Percentiles rank a stretch among this genome's conserved stretches.
phyloP scores from a whole-genome alignment of 1,140 invertebrate species.

The Pachypeltis micranthus region DNA sequence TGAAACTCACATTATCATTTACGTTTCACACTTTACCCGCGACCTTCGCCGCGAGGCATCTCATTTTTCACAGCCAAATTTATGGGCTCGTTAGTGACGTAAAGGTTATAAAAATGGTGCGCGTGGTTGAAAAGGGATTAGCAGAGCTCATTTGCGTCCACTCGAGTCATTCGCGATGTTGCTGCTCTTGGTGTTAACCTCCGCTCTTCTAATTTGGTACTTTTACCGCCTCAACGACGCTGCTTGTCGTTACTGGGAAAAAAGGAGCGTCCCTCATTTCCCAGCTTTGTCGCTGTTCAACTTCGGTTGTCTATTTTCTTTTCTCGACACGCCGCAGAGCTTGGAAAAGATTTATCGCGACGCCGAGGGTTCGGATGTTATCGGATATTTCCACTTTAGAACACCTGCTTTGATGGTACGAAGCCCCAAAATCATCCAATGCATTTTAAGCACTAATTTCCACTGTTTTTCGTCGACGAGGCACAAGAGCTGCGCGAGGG shows the following conservation, averaged over 20 bases:
- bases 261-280: constrained; percentile 30
- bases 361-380: background rate
- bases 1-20: too few species aligned
- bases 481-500: constrained; percentile 35
- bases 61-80: too few species aligned
- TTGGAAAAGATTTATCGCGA: background rate
- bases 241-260: constrained; percentile 31
- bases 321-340: background rate
- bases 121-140: too few species aligned
- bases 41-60: too few species aligned
- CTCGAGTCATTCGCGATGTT: too few species aligned
- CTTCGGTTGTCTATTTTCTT: background rate
- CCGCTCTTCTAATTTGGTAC: too few species aligned
- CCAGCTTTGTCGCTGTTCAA: constrained; percentile 14
- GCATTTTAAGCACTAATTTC: constrained; percentile 44
- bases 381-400: constrained; percentile 24
- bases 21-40: too few species aligned
- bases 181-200: too few species aligned
- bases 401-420: constrained; percentile 39
- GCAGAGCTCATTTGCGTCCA: too few species aligned
- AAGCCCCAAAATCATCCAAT: constrained; percentile 42
- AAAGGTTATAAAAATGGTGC: too few species aligned
- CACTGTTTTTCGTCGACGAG: constrained; percentile 38
- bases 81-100: too few species aligned
- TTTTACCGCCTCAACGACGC: too few species aligned